A percentile compares a stretch with the other conserved stretches of the same genome.
Evolutionary conservation across 2,888 invertebrate genomes (phyloP).

Genomic region (Acleris holmiana): DNA sequence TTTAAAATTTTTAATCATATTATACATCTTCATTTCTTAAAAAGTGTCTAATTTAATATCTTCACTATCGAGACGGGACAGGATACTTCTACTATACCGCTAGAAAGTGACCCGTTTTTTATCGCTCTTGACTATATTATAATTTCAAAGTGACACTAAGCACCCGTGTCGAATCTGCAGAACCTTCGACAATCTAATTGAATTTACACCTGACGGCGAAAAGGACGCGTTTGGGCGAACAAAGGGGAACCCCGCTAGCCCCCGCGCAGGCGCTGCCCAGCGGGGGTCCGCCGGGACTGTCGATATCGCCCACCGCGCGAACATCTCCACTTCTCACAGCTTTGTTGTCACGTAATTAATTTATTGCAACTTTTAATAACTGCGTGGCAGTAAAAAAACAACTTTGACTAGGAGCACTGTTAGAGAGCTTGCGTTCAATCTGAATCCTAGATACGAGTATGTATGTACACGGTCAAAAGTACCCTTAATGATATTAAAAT

Average conservation of each 20-base stretch:
- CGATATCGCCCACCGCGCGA: constrained; percentile 64
- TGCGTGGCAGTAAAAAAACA: not conserved
- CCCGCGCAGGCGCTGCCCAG: constrained; percentile 72
- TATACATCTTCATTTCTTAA: too few relatives aligned
- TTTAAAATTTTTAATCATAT: too few relatives aligned
- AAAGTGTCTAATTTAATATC: too few relatives aligned
- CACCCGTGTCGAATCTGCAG: constrained; percentile 38
- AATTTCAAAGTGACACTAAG: constrained; percentile 16
- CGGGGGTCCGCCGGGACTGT: constrained; percentile 63
- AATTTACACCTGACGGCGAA: constrained; percentile 47
- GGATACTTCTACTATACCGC: too few relatives aligned
- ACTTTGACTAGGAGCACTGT: too few relatives aligned
- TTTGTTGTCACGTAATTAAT: constrained; percentile 82
- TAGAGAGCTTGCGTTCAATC: too few relatives aligned
- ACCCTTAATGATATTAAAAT: too few relatives aligned
- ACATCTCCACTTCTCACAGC: constrained; percentile 60
- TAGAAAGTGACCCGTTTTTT: too few relatives aligned
- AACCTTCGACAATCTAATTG: constrained; percentile 36
- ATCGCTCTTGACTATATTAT: too few relatives aligned
- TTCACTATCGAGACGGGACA: too few relatives aligned
- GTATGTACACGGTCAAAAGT: too few relatives aligned
- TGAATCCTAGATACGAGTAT: too few relatives aligned
- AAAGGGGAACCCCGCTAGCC: constrained; percentile 59
- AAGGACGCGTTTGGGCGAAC: constrained; percentile 71
- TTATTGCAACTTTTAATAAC: constrained; percentile 63